Base-by-base conservation (phyloP, 2,113 vertebrate genomes). In the Cyprinodon tularosa region DNA sequence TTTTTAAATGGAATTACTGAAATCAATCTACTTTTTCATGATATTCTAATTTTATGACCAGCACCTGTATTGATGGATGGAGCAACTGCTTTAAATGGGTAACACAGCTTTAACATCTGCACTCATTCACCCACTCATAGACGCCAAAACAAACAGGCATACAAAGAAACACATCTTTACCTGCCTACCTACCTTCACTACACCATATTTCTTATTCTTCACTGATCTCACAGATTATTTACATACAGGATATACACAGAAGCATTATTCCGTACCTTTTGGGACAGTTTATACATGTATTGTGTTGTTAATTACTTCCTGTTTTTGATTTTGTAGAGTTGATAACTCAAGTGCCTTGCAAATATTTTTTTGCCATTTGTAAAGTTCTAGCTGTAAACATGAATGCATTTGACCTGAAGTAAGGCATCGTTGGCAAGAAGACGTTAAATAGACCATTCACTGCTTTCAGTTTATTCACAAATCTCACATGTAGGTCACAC, bases 1-100 rank as follows among this genome's bases (percentile, higher is more conserved):
- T n/a, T n/a, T n/a, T n/a, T n/a, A n/a, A n/a, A n/a, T n/a, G n/a
- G n/a, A n/a, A n/a, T n/a, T n/a, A n/a, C n/a, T n/a, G n/a, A n/a
- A n/a, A n/a, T n/a, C n/a, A n/a, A n/a, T n/a, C n/a, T n/a, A n/a
- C n/a, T n/a, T n/a, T n/a, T n/a, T n/a, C n/a, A n/a, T n/a, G n/a
- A n/a, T n/a, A n/a, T n/a, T n/a, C n/a, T n/a, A n/a, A n/a, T n/a
- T n/a, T n/a, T n/a, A n/a, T n/a, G n/a, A n/a, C n/a, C n/a, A n/a
- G n/a, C n/a, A n/a, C n/a, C n/a, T n/a, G n/a, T n/a, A 94, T 84
- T 81, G 74, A 70, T 81, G 76, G 88, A 93, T 93, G 91, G 88
- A 93, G 91, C 81, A 89, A 81, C 81, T 83, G 83, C 86, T 89
- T 92, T 89, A 80, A 38, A 87, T 70, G 86, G 89, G 89, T 89